phyloP scores from a whole-genome alignment of 1,140 invertebrate species.

The Psix sp. region DNA sequence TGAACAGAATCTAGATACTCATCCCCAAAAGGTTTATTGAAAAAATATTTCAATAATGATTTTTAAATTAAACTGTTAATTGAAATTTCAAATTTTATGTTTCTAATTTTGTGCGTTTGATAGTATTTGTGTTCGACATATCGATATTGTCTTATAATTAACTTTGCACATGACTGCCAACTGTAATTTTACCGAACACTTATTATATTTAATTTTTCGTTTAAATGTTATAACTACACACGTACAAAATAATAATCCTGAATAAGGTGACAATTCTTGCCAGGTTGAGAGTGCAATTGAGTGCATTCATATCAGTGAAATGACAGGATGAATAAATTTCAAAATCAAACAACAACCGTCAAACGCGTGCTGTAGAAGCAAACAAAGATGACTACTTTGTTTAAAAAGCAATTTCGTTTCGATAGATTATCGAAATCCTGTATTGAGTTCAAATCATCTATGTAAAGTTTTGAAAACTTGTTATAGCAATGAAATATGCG shows the following conservation, averaged over 20 bases:
- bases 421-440: neutral
- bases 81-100: no score
- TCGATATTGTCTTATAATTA: no score
- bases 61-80: no score
- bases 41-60: no score
- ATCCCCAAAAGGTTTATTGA: no score
- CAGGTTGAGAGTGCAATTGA: slow-evolving; percentile 59
- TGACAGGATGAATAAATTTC: slow-evolving; percentile 59
- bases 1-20: neutral
- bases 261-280: slow-evolving; percentile 65
- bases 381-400: slow-evolving; percentile 38
- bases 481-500: no score
- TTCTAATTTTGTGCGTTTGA: no score
- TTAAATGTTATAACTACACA: slow-evolving; percentile 23
- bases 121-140: no score
- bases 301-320: slow-evolving; percentile 63
- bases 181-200: no score
- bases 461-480: neutral
- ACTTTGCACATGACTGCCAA: no score
- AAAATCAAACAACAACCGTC: slow-evolving; percentile 59
- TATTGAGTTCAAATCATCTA: neutral
- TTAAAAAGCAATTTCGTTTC: no score
- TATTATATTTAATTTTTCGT: no score
- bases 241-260: slow-evolving; percentile 46
- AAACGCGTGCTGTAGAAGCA: slow-evolving; percentile 40